These are phyloP conservation scores for Penelope pileata DNA, from an alignment of 2,113 vertebrate species.

Conservation along the genomic window DNA sequence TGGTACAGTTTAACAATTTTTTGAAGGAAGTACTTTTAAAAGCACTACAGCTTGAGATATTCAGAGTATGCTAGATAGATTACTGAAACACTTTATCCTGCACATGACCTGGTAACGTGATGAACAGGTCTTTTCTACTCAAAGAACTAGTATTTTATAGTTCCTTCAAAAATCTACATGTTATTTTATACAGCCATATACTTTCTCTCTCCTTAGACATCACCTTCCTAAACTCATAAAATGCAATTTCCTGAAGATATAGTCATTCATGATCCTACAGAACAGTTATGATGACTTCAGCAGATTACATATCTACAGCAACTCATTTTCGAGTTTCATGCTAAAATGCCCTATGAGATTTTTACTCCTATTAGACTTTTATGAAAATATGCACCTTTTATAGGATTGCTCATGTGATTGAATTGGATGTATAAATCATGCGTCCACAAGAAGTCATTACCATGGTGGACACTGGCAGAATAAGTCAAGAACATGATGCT, in stretches of 20 bases:
- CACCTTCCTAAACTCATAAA: constrained; percentile 48
- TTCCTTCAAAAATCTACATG: constrained; percentile 58
- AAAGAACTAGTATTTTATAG: constrained; percentile 55
- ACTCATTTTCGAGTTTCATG: constrained; percentile 59
- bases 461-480: constrained; percentile 58
- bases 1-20: constrained; percentile 14
- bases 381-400: constrained; percentile 72
- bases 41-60: neutral
- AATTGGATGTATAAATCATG: constrained; percentile 67
- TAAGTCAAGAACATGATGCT: constrained; percentile 54
- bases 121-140: constrained; percentile 46
- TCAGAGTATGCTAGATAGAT: constrained; percentile 11
- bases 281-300: constrained; percentile 70
- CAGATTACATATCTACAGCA: constrained; percentile 55
- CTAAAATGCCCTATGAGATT: constrained; percentile 68
- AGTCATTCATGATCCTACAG: constrained; percentile 50
- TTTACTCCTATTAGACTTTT: constrained; percentile 66
- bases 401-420: constrained; percentile 56
- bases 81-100: constrained; percentile 24
- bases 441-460: constrained; percentile 63
- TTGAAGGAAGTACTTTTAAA: constrained; percentile 17
- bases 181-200: constrained; percentile 53
- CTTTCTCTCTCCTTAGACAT: constrained; percentile 39
- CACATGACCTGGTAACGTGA: constrained; percentile 1
- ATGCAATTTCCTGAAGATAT: constrained; percentile 51